Percentiles rank a stretch among this genome's conserved stretches.
Conservation (phyloP, 1,140 invertebrate species). For the Polypedilum pembai region DNA sequence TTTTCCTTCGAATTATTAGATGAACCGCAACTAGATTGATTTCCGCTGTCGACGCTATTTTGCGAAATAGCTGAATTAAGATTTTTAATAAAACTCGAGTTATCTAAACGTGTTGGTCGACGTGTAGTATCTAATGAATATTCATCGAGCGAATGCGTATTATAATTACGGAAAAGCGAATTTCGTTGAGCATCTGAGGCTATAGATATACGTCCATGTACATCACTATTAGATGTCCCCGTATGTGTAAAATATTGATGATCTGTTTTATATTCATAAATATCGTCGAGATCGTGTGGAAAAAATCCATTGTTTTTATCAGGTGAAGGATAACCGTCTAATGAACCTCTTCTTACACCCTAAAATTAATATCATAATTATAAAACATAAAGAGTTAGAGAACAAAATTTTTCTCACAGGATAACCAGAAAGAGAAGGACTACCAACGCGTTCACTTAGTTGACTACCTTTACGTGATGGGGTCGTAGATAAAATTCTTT, state of each 20-base stretch:
- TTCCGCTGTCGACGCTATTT: slow-evolving; percentile 37
- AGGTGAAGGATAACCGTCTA: slow-evolving; percentile 31
- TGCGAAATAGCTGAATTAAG: slow-evolving; percentile 40
- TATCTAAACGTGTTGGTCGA: slow-evolving; percentile 46
- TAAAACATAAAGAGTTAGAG: not conserved
- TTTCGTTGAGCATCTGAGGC: slow-evolving; percentile 34
- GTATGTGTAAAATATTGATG: slow-evolving; percentile 44
- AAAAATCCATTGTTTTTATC: slow-evolving; percentile 37
- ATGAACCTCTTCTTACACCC: slow-evolving; percentile 39
- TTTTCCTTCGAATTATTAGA: slow-evolving; percentile 41
- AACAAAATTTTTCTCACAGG: not conserved
- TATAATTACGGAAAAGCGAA: slow-evolving; percentile 39
- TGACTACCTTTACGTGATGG: not conserved
- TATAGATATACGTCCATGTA: slow-evolving; percentile 38
- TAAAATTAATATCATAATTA: slow-evolving; percentile 31
- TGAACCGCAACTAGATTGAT: slow-evolving; percentile 41
- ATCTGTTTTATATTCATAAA: slow-evolving; percentile 40
- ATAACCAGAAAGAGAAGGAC: slow-evolving; percentile 29
- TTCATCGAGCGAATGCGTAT: slow-evolving; percentile 39
- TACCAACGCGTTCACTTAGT: slow-evolving; percentile 22
- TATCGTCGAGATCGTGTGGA: slow-evolving; percentile 43
- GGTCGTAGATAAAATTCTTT: not conserved
- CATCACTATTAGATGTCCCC: slow-evolving; percentile 36
- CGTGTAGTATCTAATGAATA: slow-evolving; percentile 31
- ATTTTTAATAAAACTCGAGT: slow-evolving; percentile 49